Base-by-base conservation (phyloP, 2,113 vertebrate species). In the Perccottus glenii region DNA sequence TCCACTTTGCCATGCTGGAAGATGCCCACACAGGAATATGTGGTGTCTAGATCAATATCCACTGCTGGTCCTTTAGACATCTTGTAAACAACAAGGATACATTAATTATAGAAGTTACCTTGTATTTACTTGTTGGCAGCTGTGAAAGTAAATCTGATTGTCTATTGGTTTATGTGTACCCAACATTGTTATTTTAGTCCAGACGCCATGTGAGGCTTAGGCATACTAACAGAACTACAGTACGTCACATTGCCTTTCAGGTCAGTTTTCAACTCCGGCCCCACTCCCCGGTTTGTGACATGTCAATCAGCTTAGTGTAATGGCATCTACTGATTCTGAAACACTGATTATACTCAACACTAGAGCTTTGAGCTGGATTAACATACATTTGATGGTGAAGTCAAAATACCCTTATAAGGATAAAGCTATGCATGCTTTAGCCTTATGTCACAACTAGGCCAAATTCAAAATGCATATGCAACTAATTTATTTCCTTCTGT, bases 1-100 rank as follows among this genome's bases (percentile, higher is more conserved):
- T 97, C 95, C 82, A 96, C 96, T 82, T 97, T 97, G 46, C 95
- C 95, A 33, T 97, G 95, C 70, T 96, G 95, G 91, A 97, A 97
- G 71, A 97, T 96, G 9, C 96, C 96, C 80, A 96, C 95, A 1
- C 96, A 97, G 27, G 96, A 97, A 80, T 97, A 96, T 62, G 96
- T 97, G 89, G 96, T 97, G 27, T 95, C 96, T 67, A 97, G 85
- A 83, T 97, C 95, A 45, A 97, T 97, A 56, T 95, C 95, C 0
- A 97, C 93, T 40, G 95, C 95, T 74, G 88, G 93, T 85, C 94
- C 94, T 90, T 96, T 96, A 67, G 92, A 94, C 87, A 94, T 96
- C 74, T 88, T 93, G 6, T 65, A 43, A 53, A 49, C 19, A 52
- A 5, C 43, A 60, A 77, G 58, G 5, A 43, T 19, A 47, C 1